Evolutionary conservation across 2,888 invertebrate genomes (phyloP).

Genomic region (Mechanitis mazaeus): DNA sequence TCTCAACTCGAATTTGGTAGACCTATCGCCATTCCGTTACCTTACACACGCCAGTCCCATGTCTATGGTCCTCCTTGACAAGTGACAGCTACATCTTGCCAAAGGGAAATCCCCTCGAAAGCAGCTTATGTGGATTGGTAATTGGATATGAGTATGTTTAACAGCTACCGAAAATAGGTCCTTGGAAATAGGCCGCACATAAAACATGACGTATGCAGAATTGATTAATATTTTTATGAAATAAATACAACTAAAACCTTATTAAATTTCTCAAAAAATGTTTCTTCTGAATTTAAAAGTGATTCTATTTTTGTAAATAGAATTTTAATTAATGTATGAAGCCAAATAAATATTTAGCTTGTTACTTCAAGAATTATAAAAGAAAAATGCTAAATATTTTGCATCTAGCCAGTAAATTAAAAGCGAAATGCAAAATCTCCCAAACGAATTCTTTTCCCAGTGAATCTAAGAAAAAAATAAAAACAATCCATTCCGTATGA

Average conservation of each 20-base stretch:
- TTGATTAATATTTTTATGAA: too few species aligned
- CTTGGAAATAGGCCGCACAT: neutral
- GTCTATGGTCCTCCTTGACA: constrained; percentile 18
- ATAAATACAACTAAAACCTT: too few species aligned
- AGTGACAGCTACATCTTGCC: constrained; percentile 22
- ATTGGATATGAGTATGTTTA: constrained; percentile 13
- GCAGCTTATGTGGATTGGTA: constrained; percentile 17
- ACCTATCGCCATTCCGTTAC: constrained; percentile 11
- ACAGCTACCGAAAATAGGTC: neutral
- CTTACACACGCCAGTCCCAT: constrained; percentile 19
- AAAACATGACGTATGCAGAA: too few species aligned
- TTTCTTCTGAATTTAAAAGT: too few species aligned
- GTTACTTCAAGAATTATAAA: constrained; percentile 2
- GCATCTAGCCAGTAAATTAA: neutral
- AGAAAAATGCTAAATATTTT: constrained; percentile 6
- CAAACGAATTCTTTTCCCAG: constrained; percentile 9
- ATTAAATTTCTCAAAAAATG: too few species aligned
- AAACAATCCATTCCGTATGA: constrained; percentile 10
- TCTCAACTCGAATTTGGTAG: constrained; percentile 1
- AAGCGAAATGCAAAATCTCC: constrained; percentile 12
- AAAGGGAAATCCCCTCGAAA: constrained; percentile 16
- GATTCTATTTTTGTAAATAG: too few species aligned
- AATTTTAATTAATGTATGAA: too few species aligned
- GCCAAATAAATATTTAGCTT: neutral
- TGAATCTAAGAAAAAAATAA: constrained; percentile 11